Evolutionary conservation across 2,888 invertebrate genomes (phyloP).

Genomic region (Plutella xylostella): DNA sequence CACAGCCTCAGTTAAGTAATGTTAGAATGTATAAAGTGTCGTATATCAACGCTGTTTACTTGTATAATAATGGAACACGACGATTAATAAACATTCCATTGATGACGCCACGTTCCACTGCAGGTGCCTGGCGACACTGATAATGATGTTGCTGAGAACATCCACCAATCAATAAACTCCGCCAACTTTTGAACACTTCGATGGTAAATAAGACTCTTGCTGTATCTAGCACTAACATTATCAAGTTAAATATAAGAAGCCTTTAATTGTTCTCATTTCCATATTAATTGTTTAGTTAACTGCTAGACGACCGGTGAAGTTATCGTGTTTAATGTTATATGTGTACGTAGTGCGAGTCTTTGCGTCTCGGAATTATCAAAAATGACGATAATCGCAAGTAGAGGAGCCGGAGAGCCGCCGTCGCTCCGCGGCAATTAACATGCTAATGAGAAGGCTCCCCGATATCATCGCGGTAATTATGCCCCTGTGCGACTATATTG

Average conservation of each 20-base stretch:
- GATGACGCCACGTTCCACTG: slow-evolving; percentile 33
- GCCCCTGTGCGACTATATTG: slow-evolving; percentile 52
- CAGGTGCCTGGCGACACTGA: background rate
- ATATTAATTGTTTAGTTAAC: background rate
- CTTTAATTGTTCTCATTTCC: background rate
- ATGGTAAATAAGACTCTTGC: too few species aligned
- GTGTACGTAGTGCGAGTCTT: too few species aligned
- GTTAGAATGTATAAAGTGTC: slow-evolving; percentile 60
- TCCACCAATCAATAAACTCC: background rate
- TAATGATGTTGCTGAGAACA: background rate
- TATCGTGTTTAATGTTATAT: background rate
- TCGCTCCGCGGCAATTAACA: slow-evolving; percentile 57
- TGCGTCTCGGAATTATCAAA: slow-evolving; percentile 24
- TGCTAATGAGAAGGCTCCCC: slow-evolving; percentile 59
- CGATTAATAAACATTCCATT: slow-evolving; percentile 46
- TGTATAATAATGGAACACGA: slow-evolving; percentile 27
- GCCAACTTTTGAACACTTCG: background rate
- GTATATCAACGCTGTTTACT: slow-evolving; percentile 60
- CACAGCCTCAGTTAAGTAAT: slow-evolving; percentile 49
- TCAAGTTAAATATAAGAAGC: too few species aligned
- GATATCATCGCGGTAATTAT: slow-evolving; percentile 65
- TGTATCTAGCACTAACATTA: too few species aligned
- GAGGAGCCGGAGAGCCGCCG: slow-evolving; percentile 24
- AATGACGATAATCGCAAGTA: slow-evolving; percentile 24
- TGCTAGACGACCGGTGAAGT: background rate